A percentile compares a stretch with the other conserved stretches of the same genome.
These are phyloP conservation scores for Podotricha telesiphe DNA, from an alignment of 2,888 invertebrate species.

Conservation along the genomic window DNA sequence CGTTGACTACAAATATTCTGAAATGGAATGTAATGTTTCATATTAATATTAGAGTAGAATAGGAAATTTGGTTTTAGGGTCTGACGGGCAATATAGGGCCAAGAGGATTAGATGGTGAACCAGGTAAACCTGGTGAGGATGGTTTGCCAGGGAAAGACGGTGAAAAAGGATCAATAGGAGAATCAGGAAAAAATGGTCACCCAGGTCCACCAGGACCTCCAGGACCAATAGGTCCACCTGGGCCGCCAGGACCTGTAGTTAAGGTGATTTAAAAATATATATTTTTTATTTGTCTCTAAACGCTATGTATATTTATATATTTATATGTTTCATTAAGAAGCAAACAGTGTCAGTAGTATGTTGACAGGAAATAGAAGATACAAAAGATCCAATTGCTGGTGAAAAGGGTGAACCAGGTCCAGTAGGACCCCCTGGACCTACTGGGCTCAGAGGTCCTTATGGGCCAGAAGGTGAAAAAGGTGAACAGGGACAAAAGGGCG, in stretches of 20 bases:
- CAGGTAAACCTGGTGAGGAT: slow-evolving; percentile 84
- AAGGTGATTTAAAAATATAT: slow-evolving; percentile 58
- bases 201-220: slow-evolving; percentile 86
- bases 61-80: slow-evolving; percentile 77
- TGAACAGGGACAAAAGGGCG: slow-evolving; percentile 69
- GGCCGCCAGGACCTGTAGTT: slow-evolving; percentile 77
- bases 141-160: slow-evolving; percentile 77
- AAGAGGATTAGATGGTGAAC: slow-evolving; percentile 84
- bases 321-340: slow-evolving; percentile 23
- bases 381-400: slow-evolving; percentile 55
- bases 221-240: slow-evolving; percentile 81
- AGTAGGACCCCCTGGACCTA: slow-evolving; percentile 73
- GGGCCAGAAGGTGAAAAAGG: slow-evolving; percentile 81
- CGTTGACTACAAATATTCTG: background rate
- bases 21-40: background rate
- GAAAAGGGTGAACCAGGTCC: slow-evolving; percentile 61
- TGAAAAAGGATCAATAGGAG: slow-evolving; percentile 87
- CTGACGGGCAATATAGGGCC: slow-evolving; percentile 85
- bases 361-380: slow-evolving; percentile 65
- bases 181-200: slow-evolving; percentile 86
- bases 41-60: background rate
- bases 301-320: no score
- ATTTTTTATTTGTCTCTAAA: background rate
- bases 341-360: slow-evolving; percentile 54
- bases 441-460: slow-evolving; percentile 82